Evolutionary conservation across 2,113 vertebrate genomes (phyloP), one percentile per base, ranked within the genome.

Genomic region (Prunella fulvescens): DNA sequence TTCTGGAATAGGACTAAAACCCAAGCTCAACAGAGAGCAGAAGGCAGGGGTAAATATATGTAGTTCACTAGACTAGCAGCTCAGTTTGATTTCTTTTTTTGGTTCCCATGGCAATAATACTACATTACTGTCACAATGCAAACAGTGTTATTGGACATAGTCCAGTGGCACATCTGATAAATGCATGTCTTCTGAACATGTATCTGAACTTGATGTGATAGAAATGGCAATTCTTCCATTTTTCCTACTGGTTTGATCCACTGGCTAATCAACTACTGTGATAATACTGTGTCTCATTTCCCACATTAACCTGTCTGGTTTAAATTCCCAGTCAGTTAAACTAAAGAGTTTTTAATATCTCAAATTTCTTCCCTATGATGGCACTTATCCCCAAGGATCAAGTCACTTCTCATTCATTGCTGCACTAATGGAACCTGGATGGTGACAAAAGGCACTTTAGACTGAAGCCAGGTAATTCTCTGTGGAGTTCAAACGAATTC

Each of bases 311-410:
- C 54, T 90, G 45, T 58, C 81, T 76, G 29, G 57, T 77, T 94
- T 88, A 69, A 95, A 85, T 95, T 92, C 91, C 50, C 84, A 82
- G 60, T 56, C 44, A 56, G 66, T 87, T 85, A 91, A 95, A 89
- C 66, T 58, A 60, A 81, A 91, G 61, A 31, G 42, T 44, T 69
- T 69, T 95, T 73, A 94, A 60, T 91, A 84, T 73, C 69, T 67
- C 78, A 81, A 92, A 87, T 79, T 85, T 95, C 72, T 91, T 89
- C 39, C 61, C 62, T 72, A 8, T 90, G 33, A 47, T 66, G 51
- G 35, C 47, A 85, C 39, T 91, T 86, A 92, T 65, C n/a, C 53
- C 70, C 42, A 92, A 90, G 17, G 58, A 88, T 93, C 62, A 82
- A 88, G 81, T 51, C 33, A 65, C 54, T 90, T 83, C 62, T 88